These are phyloP conservation scores for Periparus ater DNA, from an alignment of 2,797 vertebrate species.

Conservation along the genomic window DNA sequence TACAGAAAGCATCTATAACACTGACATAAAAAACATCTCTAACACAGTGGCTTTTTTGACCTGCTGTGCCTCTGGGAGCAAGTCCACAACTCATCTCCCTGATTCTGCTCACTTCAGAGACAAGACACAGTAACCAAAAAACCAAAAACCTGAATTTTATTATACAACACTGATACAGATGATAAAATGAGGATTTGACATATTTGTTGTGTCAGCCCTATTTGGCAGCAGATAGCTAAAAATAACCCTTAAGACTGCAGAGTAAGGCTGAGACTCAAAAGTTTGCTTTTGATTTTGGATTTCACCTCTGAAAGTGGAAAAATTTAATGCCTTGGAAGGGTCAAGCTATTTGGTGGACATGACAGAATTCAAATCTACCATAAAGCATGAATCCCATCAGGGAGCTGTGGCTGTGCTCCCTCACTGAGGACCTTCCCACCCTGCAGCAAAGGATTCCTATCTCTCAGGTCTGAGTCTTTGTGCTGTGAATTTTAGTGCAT, in stretches of 20 bases:
- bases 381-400: neutral
- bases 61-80: neutral
- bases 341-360: neutral
- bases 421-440: accelerated
- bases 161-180: neutral
- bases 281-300: neutral
- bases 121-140: neutral
- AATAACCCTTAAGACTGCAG: neutral
- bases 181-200: neutral
- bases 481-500: neutral
- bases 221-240: neutral
- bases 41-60: neutral
- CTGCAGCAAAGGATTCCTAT: neutral
- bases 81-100: neutral
- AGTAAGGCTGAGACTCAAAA: neutral
- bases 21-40: neutral
- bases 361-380: neutral
- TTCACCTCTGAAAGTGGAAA: neutral
- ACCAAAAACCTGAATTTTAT: neutral
- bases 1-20: neutral
- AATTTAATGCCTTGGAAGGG: neutral
- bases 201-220: neutral
- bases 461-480: neutral
- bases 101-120: neutral
- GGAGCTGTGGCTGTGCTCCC: neutral